Conservation (phyloP, 2,113 vertebrate species). For the Gallinago media region DNA sequence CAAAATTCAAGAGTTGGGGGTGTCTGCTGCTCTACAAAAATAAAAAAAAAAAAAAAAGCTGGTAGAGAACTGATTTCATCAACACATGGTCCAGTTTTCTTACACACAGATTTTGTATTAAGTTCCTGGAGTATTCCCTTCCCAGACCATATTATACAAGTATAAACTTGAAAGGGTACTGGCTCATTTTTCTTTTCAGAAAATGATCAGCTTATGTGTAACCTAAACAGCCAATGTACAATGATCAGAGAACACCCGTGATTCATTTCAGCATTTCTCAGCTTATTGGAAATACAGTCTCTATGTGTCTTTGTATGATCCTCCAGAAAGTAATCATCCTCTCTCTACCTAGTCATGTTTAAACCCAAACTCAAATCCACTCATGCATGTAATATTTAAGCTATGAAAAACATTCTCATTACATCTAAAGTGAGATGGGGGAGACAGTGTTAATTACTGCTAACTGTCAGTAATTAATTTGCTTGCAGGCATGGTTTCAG, state of each 20-base stretch:
- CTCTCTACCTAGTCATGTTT: not conserved
- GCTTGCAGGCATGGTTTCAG: not conserved
- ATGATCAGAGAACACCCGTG: not conserved
- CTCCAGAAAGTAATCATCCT: not conserved
- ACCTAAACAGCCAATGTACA: not conserved
- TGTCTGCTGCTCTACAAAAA: not conserved
- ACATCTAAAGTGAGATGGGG: not conserved
- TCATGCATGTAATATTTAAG: not conserved
- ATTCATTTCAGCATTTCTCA: not conserved
- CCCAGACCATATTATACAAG: not conserved
- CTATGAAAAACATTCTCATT: not conserved
- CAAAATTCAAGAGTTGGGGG: rapidly evolving
- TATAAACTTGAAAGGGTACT: not conserved
- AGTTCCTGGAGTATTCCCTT: not conserved
- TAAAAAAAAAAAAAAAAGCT: not conserved
- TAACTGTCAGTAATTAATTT: not conserved
- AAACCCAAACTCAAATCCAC: not conserved
- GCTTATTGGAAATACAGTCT: not conserved
- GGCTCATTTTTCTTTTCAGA: not conserved
- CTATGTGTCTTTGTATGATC: not conserved
- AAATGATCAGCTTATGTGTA: not conserved
- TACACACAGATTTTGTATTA: not conserved
- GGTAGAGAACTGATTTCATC: not conserved
- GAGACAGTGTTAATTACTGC: not conserved
- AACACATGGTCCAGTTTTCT: not conserved